phyloP scores from a whole-genome alignment of 64 coral and sea anemone genomes.

The Actinia tenebrosa region DNA sequence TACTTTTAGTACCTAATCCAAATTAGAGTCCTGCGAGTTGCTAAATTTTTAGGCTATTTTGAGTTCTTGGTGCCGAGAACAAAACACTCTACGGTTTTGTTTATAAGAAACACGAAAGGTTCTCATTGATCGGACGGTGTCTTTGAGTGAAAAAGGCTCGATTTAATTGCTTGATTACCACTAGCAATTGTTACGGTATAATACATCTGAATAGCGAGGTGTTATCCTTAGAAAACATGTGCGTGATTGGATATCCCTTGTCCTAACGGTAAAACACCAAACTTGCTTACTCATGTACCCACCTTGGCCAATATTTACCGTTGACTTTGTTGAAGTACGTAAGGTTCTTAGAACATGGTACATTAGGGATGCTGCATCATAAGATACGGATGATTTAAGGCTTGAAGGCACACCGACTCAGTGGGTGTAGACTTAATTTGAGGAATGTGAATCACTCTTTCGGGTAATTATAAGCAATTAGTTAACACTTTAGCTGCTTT shows the following conservation, averaged over 20 bases:
- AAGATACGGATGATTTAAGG: slow-evolving; percentile 23
- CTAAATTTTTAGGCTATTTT: background rate
- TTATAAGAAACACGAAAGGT: slow-evolving; percentile 44
- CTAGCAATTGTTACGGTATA: slow-evolving; percentile 23
- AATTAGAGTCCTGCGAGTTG: background rate
- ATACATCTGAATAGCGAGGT: slow-evolving; percentile 16
- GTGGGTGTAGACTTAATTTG: slow-evolving; percentile 42
- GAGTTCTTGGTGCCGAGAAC: background rate
- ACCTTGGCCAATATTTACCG: slow-evolving; percentile 17
- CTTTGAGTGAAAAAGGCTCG: slow-evolving; percentile 29
- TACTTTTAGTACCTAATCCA: background rate
- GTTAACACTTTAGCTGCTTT: slow-evolving; percentile 45
- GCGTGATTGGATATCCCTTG: background rate
- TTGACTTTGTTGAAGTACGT: slow-evolving; percentile 4
- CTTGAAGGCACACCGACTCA: slow-evolving; percentile 23
- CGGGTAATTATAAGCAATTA: slow-evolving; percentile 69
- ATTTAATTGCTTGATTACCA: slow-evolving; percentile 41
- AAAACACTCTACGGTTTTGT: slow-evolving; percentile 15
- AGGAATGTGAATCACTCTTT: slow-evolving; percentile 67
- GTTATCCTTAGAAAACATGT: background rate
- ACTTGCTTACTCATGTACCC: slow-evolving; percentile 13
- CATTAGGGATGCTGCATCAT: slow-evolving; percentile 2
- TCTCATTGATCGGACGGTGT: slow-evolving; percentile 27
- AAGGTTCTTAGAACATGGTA: slow-evolving; percentile 2
- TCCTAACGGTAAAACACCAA: slow-evolving; percentile 14